A percentile compares a stretch with the other conserved stretches of the same genome.
Evolutionary conservation across 2,113 vertebrate species (phyloP).

Genomic region (Sus scrofa): DNA sequence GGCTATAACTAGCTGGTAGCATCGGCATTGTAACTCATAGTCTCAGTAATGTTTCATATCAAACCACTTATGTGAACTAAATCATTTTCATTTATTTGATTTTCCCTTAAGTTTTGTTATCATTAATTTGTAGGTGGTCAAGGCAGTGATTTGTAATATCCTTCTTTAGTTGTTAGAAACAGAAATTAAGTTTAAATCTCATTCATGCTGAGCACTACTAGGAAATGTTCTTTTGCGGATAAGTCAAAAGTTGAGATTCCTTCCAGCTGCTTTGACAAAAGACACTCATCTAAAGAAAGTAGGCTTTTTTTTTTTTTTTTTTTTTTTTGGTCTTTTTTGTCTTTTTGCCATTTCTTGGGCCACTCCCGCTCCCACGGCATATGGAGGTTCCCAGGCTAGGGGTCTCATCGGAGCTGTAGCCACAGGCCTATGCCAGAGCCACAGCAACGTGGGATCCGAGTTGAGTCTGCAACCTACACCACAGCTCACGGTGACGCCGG

Average conservation of each 20-base stretch:
- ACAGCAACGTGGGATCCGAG: too few relatives aligned
- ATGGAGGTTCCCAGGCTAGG: too few relatives aligned
- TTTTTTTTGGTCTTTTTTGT: too few relatives aligned
- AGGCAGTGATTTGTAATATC: background rate
- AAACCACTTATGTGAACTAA: conserved; percentile 49
- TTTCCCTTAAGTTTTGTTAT: conserved; percentile 42
- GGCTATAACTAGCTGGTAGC: background rate
- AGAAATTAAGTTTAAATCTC: conserved; percentile 60
- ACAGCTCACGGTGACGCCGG: too few relatives aligned
- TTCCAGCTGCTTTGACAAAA: background rate
- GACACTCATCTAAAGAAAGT: background rate
- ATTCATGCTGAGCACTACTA: background rate
- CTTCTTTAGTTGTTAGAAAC: background rate
- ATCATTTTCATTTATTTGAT: conserved; percentile 33
- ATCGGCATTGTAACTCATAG: background rate
- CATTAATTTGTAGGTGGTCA: conserved; percentile 15
- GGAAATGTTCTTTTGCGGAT: conserved; percentile 26
- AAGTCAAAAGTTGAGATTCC: conserved; percentile 2
- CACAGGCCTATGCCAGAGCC: too few relatives aligned
- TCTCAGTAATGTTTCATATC: background rate
- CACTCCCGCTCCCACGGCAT: too few relatives aligned
- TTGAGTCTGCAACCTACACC: too few relatives aligned
- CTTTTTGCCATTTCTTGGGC: too few relatives aligned
- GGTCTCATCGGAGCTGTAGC: too few relatives aligned
- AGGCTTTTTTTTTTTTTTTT: too few relatives aligned